These are phyloP conservation scores for Crossaster papposus DNA, from an alignment of 53 echinoderm and acorn worm species.

Conservation along the genomic window DNA sequence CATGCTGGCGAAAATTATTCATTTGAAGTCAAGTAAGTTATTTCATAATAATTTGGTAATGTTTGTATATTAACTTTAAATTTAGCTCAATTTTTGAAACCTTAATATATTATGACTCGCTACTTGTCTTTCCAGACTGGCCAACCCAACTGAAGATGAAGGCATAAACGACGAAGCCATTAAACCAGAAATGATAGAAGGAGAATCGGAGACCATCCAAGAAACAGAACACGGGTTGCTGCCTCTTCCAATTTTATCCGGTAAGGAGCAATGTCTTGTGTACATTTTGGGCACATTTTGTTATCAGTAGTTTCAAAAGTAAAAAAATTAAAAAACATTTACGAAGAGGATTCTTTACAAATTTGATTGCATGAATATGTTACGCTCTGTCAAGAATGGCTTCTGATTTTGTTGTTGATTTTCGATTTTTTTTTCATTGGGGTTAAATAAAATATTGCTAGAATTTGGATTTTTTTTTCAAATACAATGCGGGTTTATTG, in stretches of 20 bases:
- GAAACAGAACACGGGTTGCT: conserved; percentile 34
- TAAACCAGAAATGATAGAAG: conserved; percentile 7
- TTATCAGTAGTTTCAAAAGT: background rate
- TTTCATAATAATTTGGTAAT: too few relatives aligned
- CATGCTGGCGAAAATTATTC: background rate
- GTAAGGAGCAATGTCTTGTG: conserved; percentile 8
- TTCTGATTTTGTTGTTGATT: too few relatives aligned
- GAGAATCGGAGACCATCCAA: background rate
- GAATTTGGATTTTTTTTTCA: too few relatives aligned
- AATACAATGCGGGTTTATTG: too few relatives aligned
- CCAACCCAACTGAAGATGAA: conserved; percentile 25
- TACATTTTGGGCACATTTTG: background rate
- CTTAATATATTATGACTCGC: background rate
- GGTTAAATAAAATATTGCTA: too few relatives aligned
- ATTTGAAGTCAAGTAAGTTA: too few relatives aligned
- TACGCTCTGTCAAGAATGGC: too few relatives aligned
- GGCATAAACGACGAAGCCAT: conserved; percentile 13
- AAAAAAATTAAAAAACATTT: too few relatives aligned
- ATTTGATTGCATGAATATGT: too few relatives aligned
- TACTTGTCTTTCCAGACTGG: background rate
- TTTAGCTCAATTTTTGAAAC: background rate
- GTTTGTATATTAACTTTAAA: background rate
- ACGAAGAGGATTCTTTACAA: too few relatives aligned
- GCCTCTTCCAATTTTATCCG: conserved; percentile 59
- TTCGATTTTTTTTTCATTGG: too few relatives aligned